These are phyloP conservation scores for Podarcis lilfordi DNA, from an alignment of 2,797 vertebrate genomes.

Conservation along the genomic window DNA sequence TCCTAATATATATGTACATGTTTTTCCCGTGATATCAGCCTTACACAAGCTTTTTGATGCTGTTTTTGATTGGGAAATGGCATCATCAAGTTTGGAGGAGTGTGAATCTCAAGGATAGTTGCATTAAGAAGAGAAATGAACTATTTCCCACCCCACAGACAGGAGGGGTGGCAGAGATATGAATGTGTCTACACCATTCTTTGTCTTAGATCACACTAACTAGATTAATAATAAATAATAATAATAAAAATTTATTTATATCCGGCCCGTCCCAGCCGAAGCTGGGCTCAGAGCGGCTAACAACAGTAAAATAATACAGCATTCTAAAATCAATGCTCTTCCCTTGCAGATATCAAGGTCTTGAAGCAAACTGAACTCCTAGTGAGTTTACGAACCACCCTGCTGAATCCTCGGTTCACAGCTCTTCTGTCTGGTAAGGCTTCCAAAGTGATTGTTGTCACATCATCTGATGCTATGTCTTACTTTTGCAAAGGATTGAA, in stretches of 20 bases:
- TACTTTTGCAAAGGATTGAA: neutral
- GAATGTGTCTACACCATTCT: neutral
- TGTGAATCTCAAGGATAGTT: no score
- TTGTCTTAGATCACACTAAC: neutral
- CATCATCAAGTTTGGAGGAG: no score
- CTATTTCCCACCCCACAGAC: neutral
- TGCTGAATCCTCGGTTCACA: conserved; percentile 47
- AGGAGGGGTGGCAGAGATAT: neutral
- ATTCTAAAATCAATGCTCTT: neutral
- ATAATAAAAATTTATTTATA: no score
- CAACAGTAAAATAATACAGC: no score
- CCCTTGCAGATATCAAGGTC: conserved; percentile 40
- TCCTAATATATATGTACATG: neutral
- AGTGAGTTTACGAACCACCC: conserved; percentile 32
- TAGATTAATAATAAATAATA: fast-evolving
- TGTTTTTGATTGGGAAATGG: neutral
- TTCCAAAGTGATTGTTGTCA: neutral
- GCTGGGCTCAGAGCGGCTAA: no score
- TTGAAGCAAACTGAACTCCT: conserved; percentile 63
- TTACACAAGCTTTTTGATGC: neutral
- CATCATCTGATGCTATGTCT: neutral
- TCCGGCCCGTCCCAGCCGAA: no score
- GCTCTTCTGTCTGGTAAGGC: conserved; percentile 38
- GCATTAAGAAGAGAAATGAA: no score
- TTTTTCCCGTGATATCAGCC: neutral